phyloP scores from a whole-genome alignment of 2,797 vertebrate species.

The Erethizon dorsatum region DNA sequence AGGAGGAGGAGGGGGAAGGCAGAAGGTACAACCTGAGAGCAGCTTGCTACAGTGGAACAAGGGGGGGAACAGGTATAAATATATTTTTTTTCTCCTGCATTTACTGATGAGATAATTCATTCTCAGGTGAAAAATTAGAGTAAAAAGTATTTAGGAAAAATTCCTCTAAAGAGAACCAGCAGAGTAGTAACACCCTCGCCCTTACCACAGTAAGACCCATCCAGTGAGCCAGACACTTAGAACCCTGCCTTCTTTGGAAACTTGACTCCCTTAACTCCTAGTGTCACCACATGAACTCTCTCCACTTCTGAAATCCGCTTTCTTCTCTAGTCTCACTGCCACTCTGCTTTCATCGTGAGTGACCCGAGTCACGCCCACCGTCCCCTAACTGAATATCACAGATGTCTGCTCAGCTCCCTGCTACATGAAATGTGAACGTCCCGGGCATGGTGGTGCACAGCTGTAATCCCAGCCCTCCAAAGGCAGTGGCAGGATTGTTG shows the following conservation, averaged over 20 bases:
- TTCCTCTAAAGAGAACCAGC: neutral
- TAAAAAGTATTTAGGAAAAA: neutral
- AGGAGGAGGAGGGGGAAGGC: neutral
- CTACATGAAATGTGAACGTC: neutral
- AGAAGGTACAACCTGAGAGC: neutral
- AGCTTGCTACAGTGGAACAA: fast-evolving
- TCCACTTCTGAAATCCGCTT: neutral
- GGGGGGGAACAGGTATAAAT: too few relatives aligned
- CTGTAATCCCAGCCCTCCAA: neutral
- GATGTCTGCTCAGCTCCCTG: neutral
- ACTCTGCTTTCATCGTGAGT: neutral
- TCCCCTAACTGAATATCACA: too few relatives aligned
- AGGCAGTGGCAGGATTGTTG: neutral
- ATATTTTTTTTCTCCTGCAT: neutral
- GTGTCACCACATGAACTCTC: neutral
- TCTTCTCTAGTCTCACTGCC: neutral
- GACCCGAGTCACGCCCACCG: neutral
- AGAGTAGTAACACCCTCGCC: too few relatives aligned
- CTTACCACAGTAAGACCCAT: neutral
- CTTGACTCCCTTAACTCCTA: neutral
- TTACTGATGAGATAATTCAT: neutral
- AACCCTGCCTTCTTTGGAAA: neutral
- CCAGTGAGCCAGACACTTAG: neutral
- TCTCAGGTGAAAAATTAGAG: neutral
- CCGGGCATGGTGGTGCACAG: neutral